Percentiles rank a stretch among this genome's conserved stretches.
phyloP scores from a whole-genome alignment of 2,113 vertebrate species.

The Oncorhynchus gorbuscha region DNA sequence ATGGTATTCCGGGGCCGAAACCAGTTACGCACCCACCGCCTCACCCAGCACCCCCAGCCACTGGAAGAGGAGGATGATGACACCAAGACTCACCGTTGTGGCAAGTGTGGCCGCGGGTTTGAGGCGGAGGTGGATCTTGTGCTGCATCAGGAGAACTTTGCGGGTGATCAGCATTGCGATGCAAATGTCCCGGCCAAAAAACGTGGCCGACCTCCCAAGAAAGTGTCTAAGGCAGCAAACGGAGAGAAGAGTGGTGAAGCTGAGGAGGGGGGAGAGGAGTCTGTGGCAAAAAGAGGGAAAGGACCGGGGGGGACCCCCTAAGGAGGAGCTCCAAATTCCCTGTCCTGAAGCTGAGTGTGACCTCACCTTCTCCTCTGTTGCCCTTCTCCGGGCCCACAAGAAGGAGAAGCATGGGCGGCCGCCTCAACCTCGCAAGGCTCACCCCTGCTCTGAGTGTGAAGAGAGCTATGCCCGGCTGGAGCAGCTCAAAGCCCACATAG shows the following conservation, averaged over 20 bases:
- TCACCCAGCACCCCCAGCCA: slow-evolving; percentile 51
- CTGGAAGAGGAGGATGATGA: slow-evolving; percentile 34
- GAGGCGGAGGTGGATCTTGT: slow-evolving; percentile 67
- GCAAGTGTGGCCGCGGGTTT: slow-evolving; percentile 67
- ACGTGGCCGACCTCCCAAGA: slow-evolving; percentile 58
- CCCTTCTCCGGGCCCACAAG: slow-evolving; percentile 68
- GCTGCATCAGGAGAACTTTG: slow-evolving; percentile 69
- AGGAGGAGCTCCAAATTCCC: slow-evolving; percentile 58
- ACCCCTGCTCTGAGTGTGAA: slow-evolving; percentile 59
- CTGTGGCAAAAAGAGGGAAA: no score
- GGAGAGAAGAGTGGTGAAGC: slow-evolving; percentile 22
- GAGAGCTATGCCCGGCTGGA: slow-evolving; percentile 56
- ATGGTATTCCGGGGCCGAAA: slow-evolving; percentile 58
- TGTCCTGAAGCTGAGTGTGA: slow-evolving; percentile 68
- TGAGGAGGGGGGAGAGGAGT: background rate
- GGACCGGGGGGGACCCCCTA: background rate
- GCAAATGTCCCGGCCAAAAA: slow-evolving; percentile 29
- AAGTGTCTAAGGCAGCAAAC: background rate
- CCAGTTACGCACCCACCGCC: slow-evolving; percentile 66
- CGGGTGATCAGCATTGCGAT: slow-evolving; percentile 53
- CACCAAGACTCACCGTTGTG: slow-evolving; percentile 65
- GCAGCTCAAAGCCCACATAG: slow-evolving; percentile 62
- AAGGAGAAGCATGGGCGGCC: slow-evolving; percentile 49
- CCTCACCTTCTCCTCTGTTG: slow-evolving; percentile 60
- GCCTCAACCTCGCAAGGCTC: slow-evolving; percentile 28